Conservation (phyloP, 2,113 vertebrate genomes). For the Zootoca vivipara region DNA sequence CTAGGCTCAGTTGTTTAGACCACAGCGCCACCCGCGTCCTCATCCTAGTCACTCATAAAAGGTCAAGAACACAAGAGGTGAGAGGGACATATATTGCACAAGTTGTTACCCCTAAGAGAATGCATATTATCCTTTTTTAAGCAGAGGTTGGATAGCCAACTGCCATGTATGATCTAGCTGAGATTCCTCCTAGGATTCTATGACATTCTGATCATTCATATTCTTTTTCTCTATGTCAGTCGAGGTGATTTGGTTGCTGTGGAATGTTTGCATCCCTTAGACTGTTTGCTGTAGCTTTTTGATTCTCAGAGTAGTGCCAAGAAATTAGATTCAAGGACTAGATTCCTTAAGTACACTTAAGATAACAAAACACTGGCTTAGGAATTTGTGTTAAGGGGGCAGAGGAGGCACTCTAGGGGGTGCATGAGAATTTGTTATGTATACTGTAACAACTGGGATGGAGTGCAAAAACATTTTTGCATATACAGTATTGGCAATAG, state of each 20-base stretch:
- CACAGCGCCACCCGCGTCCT: neutral
- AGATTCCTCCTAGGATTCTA: neutral
- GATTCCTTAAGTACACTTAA: neutral
- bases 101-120: neutral
- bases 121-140: too few species aligned
- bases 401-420: neutral
- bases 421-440: neutral
- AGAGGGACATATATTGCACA: neutral
- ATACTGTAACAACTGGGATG: neutral
- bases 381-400: too few species aligned
- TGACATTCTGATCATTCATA: neutral
- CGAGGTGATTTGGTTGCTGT: neutral
- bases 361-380: too few species aligned
- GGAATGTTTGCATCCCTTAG: neutral
- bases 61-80: neutral
- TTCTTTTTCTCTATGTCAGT: neutral
- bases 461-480: neutral
- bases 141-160: too few species aligned
- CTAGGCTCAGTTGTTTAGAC: too few species aligned
- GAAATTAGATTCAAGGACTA: neutral
- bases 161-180: too few species aligned
- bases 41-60: neutral
- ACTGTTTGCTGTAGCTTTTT: neutral
- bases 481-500: neutral
- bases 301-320: neutral